Conservation (phyloP, 2,797 vertebrate species). For the Epinephelus awoara region DNA sequence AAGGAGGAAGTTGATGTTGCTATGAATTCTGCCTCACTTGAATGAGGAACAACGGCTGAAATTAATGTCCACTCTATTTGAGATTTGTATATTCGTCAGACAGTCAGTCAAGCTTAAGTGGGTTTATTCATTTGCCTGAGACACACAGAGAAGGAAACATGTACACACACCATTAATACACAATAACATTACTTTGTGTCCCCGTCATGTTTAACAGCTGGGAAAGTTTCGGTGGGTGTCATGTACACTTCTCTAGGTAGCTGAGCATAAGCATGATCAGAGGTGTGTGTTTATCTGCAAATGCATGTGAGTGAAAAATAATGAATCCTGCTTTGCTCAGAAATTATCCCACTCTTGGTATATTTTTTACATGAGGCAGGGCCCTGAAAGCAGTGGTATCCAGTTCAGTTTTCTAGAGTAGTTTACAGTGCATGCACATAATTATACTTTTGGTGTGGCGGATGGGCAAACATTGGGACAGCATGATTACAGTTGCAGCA, state of each 20-base stretch:
- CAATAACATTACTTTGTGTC: not conserved
- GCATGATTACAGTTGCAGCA: conserved; percentile 1
- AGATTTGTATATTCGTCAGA: not conserved
- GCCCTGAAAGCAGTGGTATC: not conserved
- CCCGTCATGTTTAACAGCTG: too few species aligned
- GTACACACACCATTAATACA: not conserved
- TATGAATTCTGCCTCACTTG: not conserved
- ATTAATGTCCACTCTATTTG: not conserved
- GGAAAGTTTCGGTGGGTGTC: not conserved
- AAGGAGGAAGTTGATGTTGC: not conserved
- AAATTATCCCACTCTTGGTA: not conserved
- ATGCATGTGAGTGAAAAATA: not conserved
- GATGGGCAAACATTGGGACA: not conserved
- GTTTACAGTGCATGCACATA: conserved; percentile 7
- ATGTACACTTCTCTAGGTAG: not conserved
- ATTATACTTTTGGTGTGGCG: conserved; percentile 5
- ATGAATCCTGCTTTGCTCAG: not conserved
- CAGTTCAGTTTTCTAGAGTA: not conserved
- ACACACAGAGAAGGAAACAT: not conserved
- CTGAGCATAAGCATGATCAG: not conserved
- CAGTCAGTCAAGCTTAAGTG: not conserved
- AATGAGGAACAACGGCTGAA: not conserved
- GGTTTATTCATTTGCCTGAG: not conserved
- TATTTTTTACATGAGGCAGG: not conserved
- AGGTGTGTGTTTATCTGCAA: not conserved